These are phyloP conservation scores for Nicator chloris DNA, from an alignment of 2,113 vertebrate genomes.

Conservation along the genomic window DNA sequence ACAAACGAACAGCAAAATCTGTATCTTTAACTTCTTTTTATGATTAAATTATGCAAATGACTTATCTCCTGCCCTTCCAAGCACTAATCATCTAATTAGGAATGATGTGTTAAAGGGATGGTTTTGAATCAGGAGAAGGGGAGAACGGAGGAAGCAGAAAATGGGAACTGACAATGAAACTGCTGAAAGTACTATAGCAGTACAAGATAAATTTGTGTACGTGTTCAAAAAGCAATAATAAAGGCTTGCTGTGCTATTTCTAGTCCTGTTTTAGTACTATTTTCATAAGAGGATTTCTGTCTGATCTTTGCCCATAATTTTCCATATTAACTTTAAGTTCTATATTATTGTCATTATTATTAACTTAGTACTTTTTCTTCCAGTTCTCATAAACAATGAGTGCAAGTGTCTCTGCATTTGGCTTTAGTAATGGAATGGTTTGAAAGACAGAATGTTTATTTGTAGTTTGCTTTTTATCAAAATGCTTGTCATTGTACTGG, in stretches of 20 bases:
- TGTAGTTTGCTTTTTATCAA: not conserved
- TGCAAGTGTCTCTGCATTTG: not conserved
- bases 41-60: constrained; percentile 94
- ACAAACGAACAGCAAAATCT: constrained; percentile 89
- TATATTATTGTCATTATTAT: not conserved
- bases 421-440: not conserved
- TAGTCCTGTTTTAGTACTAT: not conserved
- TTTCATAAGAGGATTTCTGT: not conserved
- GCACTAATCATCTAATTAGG: constrained; percentile 93
- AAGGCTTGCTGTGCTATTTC: not conserved
- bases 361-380: not conserved
- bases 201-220: constrained; percentile 41
- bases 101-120: constrained; percentile 85
- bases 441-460: not conserved
- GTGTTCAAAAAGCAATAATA: constrained; percentile 9
- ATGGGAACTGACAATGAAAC: constrained; percentile 54
- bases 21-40: constrained; percentile 90
- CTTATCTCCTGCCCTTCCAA: constrained; percentile 86
- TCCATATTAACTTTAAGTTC: not conserved
- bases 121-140: constrained; percentile 74
- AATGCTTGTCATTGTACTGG: not conserved
- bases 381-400: not conserved
- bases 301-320: not conserved
- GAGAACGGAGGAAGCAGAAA: constrained; percentile 72
- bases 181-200: constrained; percentile 10